Evolutionary conservation across 2,888 invertebrate species (phyloP).

Genomic region (Andrena praecox): DNA sequence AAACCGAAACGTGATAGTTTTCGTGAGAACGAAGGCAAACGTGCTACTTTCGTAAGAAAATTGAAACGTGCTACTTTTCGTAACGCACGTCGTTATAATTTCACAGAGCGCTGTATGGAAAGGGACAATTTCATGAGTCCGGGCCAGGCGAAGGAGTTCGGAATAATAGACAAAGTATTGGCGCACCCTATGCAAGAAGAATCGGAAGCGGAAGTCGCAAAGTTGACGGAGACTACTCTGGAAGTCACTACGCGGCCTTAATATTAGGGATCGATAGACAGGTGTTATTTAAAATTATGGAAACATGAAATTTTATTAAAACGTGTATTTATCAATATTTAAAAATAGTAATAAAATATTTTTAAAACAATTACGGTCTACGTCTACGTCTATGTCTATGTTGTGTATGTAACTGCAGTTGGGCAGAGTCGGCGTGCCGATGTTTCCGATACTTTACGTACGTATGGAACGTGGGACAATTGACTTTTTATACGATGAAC

Average conservation of each 20-base stretch:
- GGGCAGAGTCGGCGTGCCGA: constrained; percentile 59
- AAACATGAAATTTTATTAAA: constrained; percentile 65
- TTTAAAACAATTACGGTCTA: constrained; percentile 78
- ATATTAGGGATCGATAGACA: constrained; percentile 34
- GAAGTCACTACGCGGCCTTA: constrained; percentile 43
- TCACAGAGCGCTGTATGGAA: constrained; percentile 93
- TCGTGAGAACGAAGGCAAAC: too few species aligned
- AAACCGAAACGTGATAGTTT: too few species aligned
- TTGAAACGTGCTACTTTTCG: too few species aligned
- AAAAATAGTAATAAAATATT: constrained; percentile 78
- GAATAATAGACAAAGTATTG: constrained; percentile 96
- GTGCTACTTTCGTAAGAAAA: too few species aligned
- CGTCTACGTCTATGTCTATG: constrained; percentile 55
- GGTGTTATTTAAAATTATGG: constrained; percentile 48
- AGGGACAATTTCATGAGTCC: constrained; percentile 98
- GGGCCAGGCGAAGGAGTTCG: constrained; percentile 95
- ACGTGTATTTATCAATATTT: constrained; percentile 80
- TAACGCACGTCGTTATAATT: neutral
- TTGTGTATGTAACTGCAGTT: constrained; percentile 66
- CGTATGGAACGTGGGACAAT: constrained; percentile 45
- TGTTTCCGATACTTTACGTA: constrained; percentile 48
- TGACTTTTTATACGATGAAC: constrained; percentile 46
- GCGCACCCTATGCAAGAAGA: constrained; percentile 89
- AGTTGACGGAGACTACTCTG: constrained; percentile 11
- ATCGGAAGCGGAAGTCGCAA: constrained; percentile 48